Base-by-base conservation (phyloP, 2,888 invertebrate species). In the Torymus tubicola region DNA sequence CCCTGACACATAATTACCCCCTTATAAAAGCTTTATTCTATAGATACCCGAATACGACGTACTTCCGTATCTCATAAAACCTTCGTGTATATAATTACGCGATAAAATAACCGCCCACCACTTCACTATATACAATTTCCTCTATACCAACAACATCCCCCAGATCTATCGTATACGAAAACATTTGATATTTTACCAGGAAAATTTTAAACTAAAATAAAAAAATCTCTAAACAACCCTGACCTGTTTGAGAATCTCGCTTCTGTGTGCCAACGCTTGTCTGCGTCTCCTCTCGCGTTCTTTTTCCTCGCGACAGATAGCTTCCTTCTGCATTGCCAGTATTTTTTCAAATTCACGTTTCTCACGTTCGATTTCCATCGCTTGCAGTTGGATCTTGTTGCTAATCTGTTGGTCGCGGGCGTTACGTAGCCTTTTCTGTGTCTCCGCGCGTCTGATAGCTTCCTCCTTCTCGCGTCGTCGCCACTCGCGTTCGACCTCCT, bases 401-500 rank as follows among this genome's bases (percentile, higher is more conserved):
- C 90, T 90, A 81, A 94, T 93, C 91, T 94, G 94, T 14, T 92
- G 90, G 1, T 92, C 92, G 61, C 94, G 90, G 14, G 92, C 93
- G 61, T 91, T 90, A 78, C 92, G 92, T 79, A 94, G 87, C 52
- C 90, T 89, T 83, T 91, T 91, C 86, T 92, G 91, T 81, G 93
- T 93, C 73, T 92, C 91, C 84, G 93, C 92, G 82, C 92, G 92
- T 86, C 92, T 93, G 72, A 93, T 86, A 11, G 94, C 95, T 0
- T 92, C 93, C 77, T 93, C 93, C 52, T 93, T 92, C 89, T 95
- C 95, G 80, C 92, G 93, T 13, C 92, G 91, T 0, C 95, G 92
- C 93, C 95, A 95, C 85, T 94, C 93, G 13, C 94, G 91, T 87
- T 95, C 95, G 24, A 95, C 94, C 86, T 93, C 92, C 86, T 93